Evolutionary conservation across 92 coral and sea anemone genomes (phyloP).

Genomic region (Epizoanthus rinbou): DNA sequence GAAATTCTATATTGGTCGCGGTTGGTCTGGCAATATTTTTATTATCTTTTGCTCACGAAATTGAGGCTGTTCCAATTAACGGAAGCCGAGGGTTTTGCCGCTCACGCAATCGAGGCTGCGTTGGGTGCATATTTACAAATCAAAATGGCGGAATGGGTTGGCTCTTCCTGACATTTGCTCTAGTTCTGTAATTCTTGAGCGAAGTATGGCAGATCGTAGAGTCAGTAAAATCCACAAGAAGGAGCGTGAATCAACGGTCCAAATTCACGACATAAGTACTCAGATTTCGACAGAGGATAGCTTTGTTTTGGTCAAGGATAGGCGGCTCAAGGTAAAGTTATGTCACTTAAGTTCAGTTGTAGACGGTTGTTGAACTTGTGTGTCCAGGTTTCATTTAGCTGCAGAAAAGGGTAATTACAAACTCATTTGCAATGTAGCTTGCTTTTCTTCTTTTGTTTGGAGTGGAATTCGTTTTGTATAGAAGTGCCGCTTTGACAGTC

Average conservation of each 20-base stretch:
- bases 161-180: slow-evolving; percentile 23
- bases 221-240: slow-evolving; percentile 55
- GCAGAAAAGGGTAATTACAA: slow-evolving; percentile 32
- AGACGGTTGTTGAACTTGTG: background rate
- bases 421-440: slow-evolving; percentile 29
- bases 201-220: slow-evolving; percentile 76
- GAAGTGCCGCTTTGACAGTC: slow-evolving; percentile 20
- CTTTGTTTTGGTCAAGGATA: slow-evolving; percentile 53
- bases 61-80: slow-evolving; percentile 25
- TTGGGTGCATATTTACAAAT: background rate
- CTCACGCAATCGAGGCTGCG: slow-evolving; percentile 44
- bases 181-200: slow-evolving; percentile 13
- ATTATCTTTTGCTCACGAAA: slow-evolving; percentile 20
- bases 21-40: background rate
- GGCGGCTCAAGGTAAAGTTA: slow-evolving; percentile 77
- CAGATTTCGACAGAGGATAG: slow-evolving; percentile 72
- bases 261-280: slow-evolving; percentile 44
- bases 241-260: slow-evolving; percentile 74
- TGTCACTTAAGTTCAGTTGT: background rate
- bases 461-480: slow-evolving; percentile 12
- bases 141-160: slow-evolving; percentile 42
- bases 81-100: background rate
- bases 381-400: slow-evolving; percentile 16
- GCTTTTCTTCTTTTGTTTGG: slow-evolving; percentile 20
- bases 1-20: background rate